Evolutionary conservation across 2,797 vertebrate species (phyloP), one percentile per base, ranked within the genome.

Genomic region (Harpagifer antarcticus): DNA sequence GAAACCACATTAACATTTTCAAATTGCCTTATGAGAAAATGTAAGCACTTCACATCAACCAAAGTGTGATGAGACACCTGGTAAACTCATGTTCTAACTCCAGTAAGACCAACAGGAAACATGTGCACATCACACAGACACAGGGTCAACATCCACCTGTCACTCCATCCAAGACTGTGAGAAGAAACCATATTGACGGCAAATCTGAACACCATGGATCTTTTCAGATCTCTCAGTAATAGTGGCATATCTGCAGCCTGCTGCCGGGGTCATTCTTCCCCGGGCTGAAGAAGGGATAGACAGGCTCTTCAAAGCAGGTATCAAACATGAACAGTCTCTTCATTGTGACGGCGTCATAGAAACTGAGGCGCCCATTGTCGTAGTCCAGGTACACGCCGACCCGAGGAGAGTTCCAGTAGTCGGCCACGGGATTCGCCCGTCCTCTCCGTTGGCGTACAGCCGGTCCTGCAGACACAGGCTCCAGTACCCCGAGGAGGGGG

Each of bases 321-420:
- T 93, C 89, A 17, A 96, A 96, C 87, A 94, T 89, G 86, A 91
- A 95, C 15, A 96, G 88, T 68, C 89, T 92, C 79, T 94, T 95
- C 95, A 96, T 95, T 3, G 94, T 95, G 73, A 95, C 95, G 0
- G 94, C 95, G 8, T 96, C 94, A 1, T 95, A 95, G 88, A 96
- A 96, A 45, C 93, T 92, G 0, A 96, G 93, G 2, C 92, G 94
- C 2, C 95, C 95, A 3, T 92, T 86, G 82, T 96, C 94, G 17
- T 95, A 96, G 91, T 96, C 95, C 66, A 96, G 91, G 83, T 91
- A 96, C 16, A 96, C 90, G 0, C 95, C 95, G 0, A 96, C 94
- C 0, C 95, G 91, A 0, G 95, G 94, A 0, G 94, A 95, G 91
- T 94, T 94, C 94, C 95, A 95, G 91, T 95, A 95, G 78, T 96